These are phyloP conservation scores for Calliopsis andreniformis DNA, from an alignment of 1,140 invertebrate species.

Conservation along the genomic window DNA sequence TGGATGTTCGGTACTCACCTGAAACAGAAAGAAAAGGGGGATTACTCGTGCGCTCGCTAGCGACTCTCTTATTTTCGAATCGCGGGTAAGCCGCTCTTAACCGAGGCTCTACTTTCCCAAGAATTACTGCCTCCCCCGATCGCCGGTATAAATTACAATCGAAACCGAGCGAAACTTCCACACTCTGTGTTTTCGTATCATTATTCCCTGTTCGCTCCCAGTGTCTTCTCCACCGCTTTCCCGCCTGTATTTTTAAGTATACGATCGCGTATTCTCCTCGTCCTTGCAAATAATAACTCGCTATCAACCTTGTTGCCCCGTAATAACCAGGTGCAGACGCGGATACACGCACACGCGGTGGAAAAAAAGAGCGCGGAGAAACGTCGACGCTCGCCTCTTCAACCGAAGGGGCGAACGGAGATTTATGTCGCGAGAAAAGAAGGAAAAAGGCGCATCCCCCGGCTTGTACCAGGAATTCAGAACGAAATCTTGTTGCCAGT, in stretches of 20 bases:
- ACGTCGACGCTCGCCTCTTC: constrained; percentile 29
- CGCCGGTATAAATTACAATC: neutral
- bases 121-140: neutral
- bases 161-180: neutral
- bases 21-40: constrained; percentile 67
- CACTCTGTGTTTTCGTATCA: neutral
- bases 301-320: constrained; percentile 39
- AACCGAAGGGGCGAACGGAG: constrained; percentile 48
- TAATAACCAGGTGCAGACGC: constrained; percentile 55
- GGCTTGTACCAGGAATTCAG: constrained; percentile 52
- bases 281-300: constrained; percentile 54
- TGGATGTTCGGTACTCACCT: constrained; percentile 69
- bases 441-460: constrained; percentile 30
- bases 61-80: neutral
- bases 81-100: constrained; percentile 4
- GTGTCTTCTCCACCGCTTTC: neutral
- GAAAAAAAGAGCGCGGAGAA: constrained; percentile 2
- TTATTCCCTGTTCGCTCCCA: neutral
- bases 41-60: constrained; percentile 45
- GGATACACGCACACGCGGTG: constrained; percentile 25
- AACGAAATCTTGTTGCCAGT: constrained; percentile 56
- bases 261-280: neutral
- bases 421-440: constrained; percentile 56
- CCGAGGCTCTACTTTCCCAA: neutral
- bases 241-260: too few species aligned